Conservation (phyloP, 2,797 vertebrate species). For the Fundulus diaphanus region DNA sequence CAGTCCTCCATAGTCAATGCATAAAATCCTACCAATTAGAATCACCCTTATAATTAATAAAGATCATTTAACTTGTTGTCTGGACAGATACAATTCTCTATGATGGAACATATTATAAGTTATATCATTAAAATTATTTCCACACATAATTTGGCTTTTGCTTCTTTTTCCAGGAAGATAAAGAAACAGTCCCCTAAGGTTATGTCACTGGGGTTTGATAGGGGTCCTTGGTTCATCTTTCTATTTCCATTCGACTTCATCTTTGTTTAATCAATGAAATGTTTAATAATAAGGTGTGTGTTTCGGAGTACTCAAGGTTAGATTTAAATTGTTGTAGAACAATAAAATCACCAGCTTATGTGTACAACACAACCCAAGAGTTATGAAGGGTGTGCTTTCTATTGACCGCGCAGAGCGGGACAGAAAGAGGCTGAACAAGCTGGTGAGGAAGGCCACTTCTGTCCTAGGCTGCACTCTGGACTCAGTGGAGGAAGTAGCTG, state of each 20-base stretch:
- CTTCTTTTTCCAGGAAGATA: neutral
- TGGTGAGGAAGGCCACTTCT: too few species aligned
- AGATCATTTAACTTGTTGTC: neutral
- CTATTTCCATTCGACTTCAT: neutral
- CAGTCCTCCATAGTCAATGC: too few species aligned
- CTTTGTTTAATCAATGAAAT: neutral
- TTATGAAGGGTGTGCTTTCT: neutral
- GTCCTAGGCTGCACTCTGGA: too few species aligned
- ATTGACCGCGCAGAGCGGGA: too few species aligned
- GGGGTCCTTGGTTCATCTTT: neutral
- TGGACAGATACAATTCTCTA: neutral
- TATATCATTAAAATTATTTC: neutral
- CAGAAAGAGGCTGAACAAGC: too few species aligned
- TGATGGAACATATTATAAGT: neutral
- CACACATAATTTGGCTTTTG: neutral
- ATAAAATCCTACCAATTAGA: neutral
- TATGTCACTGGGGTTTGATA: neutral
- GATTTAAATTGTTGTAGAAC: neutral
- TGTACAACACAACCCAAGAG: neutral
- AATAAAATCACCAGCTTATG: neutral
- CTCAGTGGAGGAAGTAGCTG: too few species aligned
- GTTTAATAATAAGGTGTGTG: neutral
- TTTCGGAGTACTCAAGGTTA: neutral
- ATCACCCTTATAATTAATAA: neutral
- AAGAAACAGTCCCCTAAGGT: neutral